phyloP scores from a whole-genome alignment of 2,113 vertebrate species.

The Micronisus gabar region DNA sequence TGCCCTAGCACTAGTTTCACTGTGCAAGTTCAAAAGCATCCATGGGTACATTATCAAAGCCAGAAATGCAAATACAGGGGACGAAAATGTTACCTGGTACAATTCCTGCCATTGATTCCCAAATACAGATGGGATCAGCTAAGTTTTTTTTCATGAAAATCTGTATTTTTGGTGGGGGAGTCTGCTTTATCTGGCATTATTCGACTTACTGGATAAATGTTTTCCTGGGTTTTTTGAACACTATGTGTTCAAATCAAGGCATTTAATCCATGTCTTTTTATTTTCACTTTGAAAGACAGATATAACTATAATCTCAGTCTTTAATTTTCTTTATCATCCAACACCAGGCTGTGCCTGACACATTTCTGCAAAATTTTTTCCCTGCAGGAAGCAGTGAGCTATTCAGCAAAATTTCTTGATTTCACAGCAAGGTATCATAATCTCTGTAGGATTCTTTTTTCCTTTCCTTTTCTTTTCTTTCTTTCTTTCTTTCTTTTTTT shows the following conservation, averaged over 20 bases:
- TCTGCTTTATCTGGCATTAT: background rate
- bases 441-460: background rate
- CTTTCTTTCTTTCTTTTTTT: too few species aligned
- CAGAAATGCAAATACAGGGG: background rate
- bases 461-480: too few species aligned
- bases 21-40: background rate
- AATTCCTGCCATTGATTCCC: background rate
- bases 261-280: background rate
- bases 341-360: background rate
- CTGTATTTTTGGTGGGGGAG: background rate
- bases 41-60: background rate
- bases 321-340: conserved; percentile 5
- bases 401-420: background rate
- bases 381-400: background rate
- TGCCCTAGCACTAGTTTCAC: background rate
- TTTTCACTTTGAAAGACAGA: background rate
- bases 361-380: background rate
- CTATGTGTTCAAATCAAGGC: background rate
- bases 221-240: background rate
- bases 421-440: background rate
- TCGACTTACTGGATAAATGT: background rate
- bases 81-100: background rate
- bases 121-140: background rate
- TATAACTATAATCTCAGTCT: background rate
- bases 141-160: background rate